Evolutionary conservation across 1,140 invertebrate species (phyloP), one percentile per base, ranked within the genome.

Genomic region (Neoseiulus cucumeris): DNA sequence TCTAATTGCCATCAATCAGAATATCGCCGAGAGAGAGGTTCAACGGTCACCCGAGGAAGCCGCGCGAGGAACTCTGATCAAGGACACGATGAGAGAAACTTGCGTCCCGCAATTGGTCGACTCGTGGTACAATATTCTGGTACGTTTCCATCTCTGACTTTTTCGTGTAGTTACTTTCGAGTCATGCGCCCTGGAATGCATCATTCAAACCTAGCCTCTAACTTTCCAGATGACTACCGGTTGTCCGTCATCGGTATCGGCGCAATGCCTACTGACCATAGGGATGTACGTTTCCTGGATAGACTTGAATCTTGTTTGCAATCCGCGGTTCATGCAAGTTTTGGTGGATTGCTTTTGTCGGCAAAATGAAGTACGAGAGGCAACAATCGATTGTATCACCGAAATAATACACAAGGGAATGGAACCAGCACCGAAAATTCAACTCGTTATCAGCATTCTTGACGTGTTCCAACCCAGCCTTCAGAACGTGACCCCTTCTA

Each of bases 211-310:
- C n/a, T n/a, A n/a, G n/a, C 33, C 33, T 39, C 33, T 39, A 4
- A 47, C 5, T 59, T 59, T 25, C 7, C 51, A 59, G 51, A 25
- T 59, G 51, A 20, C 51, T 12, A 25, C 51, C 14, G 51, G 51
- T 59, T 59, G 51, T 25, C 25, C 25, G 17, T 20, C 51, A 12
- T 59, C 51, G 5, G 51, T 59, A 4, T 20, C 25, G 6, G 51
- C 51, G 25, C 51, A 75, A 64, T 81, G 80, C 68, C 72, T 82
- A 47, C 75, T 81, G 42, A 79, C 81, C 2, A 77, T 82, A 68
- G 80, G 81, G 2, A 74, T 74, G n/a, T 82, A 78, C 70, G 75
- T 82, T 18, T 76, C 79, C 1, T 82, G 81, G 81, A 82, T 82
- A 66, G 81, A 82, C 70, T 81, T 82, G 65, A 75, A 73, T 29